These are phyloP conservation scores for Campoletis sonorensis DNA, from an alignment of 1,140 invertebrate species.

Conservation along the genomic window DNA sequence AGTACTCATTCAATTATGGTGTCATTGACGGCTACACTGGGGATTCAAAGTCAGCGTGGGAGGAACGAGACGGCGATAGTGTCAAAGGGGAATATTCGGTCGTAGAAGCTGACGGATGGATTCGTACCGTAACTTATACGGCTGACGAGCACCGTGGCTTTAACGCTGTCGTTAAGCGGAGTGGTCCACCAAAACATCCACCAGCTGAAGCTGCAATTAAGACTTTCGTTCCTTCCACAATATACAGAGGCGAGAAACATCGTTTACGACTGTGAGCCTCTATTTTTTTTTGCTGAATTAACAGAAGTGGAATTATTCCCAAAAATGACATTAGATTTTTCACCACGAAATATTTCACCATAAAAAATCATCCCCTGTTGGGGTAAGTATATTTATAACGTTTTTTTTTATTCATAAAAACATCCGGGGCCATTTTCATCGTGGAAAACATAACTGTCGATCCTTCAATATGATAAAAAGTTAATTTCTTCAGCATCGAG, in stretches of 20 bases:
- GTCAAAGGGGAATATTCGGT: slow-evolving; percentile 80
- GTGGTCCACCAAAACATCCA: slow-evolving; percentile 53
- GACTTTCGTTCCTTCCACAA: slow-evolving; percentile 52
- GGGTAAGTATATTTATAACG: too few relatives aligned
- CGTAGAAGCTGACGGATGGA: slow-evolving; percentile 79
- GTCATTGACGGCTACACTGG: slow-evolving; percentile 78
- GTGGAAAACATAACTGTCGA: too few relatives aligned
- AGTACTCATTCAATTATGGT: slow-evolving; percentile 79
- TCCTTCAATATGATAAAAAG: too few relatives aligned
- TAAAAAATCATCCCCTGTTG: background rate
- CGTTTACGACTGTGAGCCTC: slow-evolving; percentile 39
- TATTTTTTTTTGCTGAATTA: too few relatives aligned
- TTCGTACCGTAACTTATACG: slow-evolving; percentile 82
- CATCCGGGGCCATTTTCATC: too few relatives aligned
- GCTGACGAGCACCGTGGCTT: slow-evolving; percentile 84
- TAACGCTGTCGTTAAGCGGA: slow-evolving; percentile 70
- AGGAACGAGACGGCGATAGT: slow-evolving; percentile 78
- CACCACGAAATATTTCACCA: background rate
- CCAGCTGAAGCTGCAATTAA: slow-evolving; percentile 43
- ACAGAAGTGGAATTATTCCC: too few relatives aligned
- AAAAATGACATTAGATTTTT: too few relatives aligned
- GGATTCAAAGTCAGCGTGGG: slow-evolving; percentile 77
- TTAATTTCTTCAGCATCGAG: too few relatives aligned
- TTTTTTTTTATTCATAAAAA: too few relatives aligned
- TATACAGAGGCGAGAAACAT: slow-evolving; percentile 44